Evolutionary conservation across 2,888 invertebrate genomes (phyloP).

Genomic region (Lasioglossum pauxillum): DNA sequence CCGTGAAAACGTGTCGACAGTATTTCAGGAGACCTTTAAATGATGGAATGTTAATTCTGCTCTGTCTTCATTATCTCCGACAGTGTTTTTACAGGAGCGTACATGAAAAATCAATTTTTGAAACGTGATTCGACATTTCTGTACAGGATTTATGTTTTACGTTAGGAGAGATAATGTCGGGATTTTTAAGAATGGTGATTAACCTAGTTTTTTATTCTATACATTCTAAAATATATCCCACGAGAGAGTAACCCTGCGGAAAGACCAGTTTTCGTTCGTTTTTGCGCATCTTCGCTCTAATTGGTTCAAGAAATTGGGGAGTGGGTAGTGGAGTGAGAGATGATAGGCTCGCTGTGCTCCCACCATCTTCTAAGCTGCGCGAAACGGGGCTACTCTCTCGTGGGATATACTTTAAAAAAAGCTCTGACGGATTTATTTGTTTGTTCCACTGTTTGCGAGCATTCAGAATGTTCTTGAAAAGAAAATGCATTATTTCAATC

Average conservation of each 20-base stretch:
- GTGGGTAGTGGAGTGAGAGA: too few species aligned
- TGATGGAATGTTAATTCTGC: background rate
- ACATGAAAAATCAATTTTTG: background rate
- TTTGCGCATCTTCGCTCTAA: too few species aligned
- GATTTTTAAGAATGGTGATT: background rate
- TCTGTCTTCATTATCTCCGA: background rate
- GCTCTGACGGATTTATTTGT: background rate
- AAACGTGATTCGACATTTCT: background rate
- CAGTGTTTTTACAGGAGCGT: background rate
- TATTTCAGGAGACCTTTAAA: background rate
- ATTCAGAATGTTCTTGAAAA: background rate
- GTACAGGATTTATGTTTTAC: background rate
- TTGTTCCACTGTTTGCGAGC: background rate
- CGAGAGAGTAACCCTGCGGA: too few species aligned
- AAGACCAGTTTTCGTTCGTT: too few species aligned
- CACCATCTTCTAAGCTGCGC: too few species aligned
- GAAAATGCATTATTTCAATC: background rate
- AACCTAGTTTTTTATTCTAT: background rate
- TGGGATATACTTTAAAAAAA: background rate
- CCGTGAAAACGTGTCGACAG: background rate
- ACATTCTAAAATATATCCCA: background rate
- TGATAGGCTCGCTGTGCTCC: too few species aligned
- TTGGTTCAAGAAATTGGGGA: too few species aligned
- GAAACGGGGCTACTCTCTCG: too few species aligned
- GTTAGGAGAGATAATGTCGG: background rate